These are phyloP conservation scores for Pseudococcus viburni DNA, from an alignment of 2,888 invertebrate genomes.

Conservation along the genomic window DNA sequence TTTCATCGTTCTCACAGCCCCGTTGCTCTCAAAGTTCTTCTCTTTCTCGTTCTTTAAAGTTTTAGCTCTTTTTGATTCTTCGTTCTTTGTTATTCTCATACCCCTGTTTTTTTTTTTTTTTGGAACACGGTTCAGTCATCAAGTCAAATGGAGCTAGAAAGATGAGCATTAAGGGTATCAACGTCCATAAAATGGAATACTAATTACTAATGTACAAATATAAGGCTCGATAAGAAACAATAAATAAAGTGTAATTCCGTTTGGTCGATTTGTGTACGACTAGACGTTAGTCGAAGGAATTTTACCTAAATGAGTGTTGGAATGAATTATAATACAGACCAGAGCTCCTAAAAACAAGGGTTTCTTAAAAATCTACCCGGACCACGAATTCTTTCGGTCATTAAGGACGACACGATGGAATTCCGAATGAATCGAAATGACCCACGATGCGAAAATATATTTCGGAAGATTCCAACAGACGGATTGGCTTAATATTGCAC, in stretches of 20 bases:
- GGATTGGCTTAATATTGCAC: neutral
- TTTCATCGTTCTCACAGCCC: no score
- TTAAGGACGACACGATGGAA: no score
- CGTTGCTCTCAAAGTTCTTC: no score
- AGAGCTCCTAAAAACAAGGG: neutral
- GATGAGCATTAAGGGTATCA: neutral
- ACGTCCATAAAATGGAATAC: neutral
- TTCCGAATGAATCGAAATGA: no score
- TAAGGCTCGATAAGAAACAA: no score
- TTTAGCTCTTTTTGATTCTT: no score
- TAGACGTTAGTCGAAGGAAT: neutral
- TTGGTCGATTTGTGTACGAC: neutral
- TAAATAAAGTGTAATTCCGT: slow-evolving; percentile 46
- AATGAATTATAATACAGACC: slow-evolving; percentile 30
- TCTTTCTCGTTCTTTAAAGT: no score
- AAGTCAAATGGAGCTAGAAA: no score
- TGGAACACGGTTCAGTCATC: no score
- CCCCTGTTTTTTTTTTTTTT: no score
- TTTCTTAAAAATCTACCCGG: neutral
- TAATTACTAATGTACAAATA: no score
- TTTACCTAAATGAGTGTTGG: slow-evolving; percentile 39
- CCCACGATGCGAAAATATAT: neutral
- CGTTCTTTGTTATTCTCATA: no score
- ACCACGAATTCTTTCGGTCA: neutral
- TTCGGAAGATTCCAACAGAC: neutral